These are phyloP conservation scores for Yponomeuta malinellus DNA, from an alignment of 2,888 invertebrate species.

Conservation along the genomic window DNA sequence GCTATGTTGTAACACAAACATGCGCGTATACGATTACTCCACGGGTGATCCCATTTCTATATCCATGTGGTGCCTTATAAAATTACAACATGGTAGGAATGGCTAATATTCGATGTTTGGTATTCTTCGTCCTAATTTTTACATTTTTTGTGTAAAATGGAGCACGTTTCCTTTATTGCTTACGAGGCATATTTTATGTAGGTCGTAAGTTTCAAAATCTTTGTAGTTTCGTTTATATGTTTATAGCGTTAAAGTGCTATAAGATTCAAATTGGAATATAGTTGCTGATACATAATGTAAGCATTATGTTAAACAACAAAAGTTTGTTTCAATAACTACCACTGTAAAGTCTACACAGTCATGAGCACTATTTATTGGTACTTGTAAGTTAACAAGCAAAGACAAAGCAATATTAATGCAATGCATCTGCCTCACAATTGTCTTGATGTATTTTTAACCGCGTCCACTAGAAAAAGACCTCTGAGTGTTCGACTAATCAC, in stretches of 20 bases:
- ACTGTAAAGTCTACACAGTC: background rate
- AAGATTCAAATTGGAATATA: background rate
- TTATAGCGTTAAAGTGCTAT: background rate
- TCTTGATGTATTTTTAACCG: conserved; percentile 59
- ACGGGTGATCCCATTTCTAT: conserved; percentile 13
- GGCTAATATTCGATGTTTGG: background rate
- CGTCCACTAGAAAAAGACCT: conserved; percentile 38
- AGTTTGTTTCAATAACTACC: conserved; percentile 15
- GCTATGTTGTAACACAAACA: conserved; percentile 1
- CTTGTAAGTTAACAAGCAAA: conserved; percentile 5
- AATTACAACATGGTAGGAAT: background rate
- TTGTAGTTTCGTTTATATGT: background rate
- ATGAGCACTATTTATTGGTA: background rate
- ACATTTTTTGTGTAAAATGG: conserved; percentile 30
- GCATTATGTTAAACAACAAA: background rate
- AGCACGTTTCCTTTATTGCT: conserved; percentile 27
- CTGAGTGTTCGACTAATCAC: conserved; percentile 23
- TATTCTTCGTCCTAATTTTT: background rate
- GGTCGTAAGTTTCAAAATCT: conserved; percentile 20
- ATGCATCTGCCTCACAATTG: conserved; percentile 56
- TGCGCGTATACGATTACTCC: background rate
- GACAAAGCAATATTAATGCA: conserved; percentile 21
- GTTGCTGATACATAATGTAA: background rate
- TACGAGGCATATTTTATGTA: no score
- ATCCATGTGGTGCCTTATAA: conserved; percentile 6